Conservation (phyloP, 2,113 vertebrate species). For the Oreochromis spilurus region DNA sequence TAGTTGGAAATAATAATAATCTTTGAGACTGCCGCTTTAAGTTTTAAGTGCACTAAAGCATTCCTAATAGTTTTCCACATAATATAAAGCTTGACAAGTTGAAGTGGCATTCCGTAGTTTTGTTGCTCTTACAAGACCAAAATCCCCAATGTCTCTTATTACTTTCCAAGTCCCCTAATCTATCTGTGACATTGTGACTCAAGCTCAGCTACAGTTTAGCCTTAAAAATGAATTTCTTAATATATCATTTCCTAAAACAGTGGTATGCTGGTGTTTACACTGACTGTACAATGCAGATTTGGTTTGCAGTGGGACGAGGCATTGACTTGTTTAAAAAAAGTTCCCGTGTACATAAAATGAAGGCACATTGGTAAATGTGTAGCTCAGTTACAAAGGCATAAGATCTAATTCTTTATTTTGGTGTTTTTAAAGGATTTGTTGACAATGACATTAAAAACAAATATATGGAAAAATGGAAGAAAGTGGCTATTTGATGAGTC, state of each 20-base stretch:
- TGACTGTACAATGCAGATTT: background rate
- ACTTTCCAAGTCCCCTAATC: background rate
- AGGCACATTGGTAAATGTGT: background rate
- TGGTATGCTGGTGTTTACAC: background rate
- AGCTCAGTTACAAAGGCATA: background rate
- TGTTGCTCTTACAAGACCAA: background rate
- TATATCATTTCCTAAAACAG: background rate
- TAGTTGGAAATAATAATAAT: background rate
- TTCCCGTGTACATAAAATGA: background rate
- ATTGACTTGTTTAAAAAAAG: background rate
- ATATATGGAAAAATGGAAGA: background rate
- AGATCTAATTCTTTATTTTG: background rate
- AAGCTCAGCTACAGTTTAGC: background rate
- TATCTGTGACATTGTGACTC: background rate
- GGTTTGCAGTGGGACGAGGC: background rate
- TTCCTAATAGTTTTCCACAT: background rate
- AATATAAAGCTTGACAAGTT: background rate
- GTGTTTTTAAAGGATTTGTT: background rate
- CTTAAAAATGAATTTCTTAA: background rate
- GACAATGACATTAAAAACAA: background rate
- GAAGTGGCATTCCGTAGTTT: background rate
- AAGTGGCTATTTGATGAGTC: background rate
- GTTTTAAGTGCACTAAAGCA: background rate
- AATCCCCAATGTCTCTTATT: background rate
- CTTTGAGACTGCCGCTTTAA: background rate